Percentiles rank a stretch among this genome's conserved stretches.
Conservation (phyloP, 2,888 invertebrate genomes). For the Lepidochrysops patricia region DNA sequence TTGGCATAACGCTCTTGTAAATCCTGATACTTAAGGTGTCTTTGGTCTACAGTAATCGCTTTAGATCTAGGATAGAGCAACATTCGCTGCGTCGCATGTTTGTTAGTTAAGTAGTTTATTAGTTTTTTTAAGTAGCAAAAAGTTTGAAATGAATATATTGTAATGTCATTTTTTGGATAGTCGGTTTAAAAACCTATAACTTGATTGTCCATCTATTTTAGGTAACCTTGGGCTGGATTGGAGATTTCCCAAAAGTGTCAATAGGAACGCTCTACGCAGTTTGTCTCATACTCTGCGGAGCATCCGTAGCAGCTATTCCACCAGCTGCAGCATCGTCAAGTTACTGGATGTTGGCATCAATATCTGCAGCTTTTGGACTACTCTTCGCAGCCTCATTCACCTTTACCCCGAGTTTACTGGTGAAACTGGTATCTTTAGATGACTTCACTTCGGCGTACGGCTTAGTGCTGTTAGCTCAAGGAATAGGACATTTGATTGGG, state of each 20-base stretch:
- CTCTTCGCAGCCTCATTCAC: conserved; percentile 94
- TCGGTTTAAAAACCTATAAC: no score
- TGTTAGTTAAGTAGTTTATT: no score
- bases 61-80: no score
- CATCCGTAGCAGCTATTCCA: conserved; percentile 77
- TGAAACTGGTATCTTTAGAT: conserved; percentile 90
- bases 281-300: conserved; percentile 81
- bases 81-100: no score
- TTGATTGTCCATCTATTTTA: no score
- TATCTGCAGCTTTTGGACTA: conserved; percentile 85
- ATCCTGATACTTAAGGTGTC: no score
- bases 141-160: no score
- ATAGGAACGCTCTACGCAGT: conserved; percentile 87
- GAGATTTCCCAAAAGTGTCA: conserved; percentile 89
- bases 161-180: no score
- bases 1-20: no score
- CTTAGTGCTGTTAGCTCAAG: conserved; percentile 89
- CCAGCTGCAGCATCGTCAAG: conserved; percentile 60
- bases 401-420: conserved; percentile 91
- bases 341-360: conserved; percentile 63
- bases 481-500: conserved; percentile 92
- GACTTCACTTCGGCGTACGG: conserved; percentile 95
- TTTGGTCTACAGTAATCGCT: no score
- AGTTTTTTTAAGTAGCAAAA: no score
- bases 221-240: conserved; percentile 90